Base-by-base conservation (phyloP, 2,888 invertebrate species). In the Metopia argyrocephala region DNA sequence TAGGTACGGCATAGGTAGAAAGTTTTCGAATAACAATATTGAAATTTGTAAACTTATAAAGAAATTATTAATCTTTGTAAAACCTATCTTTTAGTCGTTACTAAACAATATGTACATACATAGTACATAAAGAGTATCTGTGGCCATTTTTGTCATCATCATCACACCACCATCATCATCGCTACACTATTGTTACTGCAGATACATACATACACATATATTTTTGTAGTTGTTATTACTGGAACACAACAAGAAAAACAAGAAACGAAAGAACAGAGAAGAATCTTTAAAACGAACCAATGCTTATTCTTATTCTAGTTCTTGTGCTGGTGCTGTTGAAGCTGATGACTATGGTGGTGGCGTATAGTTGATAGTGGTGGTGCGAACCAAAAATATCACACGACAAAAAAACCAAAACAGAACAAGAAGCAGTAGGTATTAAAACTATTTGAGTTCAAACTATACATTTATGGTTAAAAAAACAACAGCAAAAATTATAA, bases 361-460 rank as follows among this genome's bases (percentile, higher is more conserved):
- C 31, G 9, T 57, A 31, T 62, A 27, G 56, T 18, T 21, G 61
- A 25, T 61, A 50, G 50, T 70, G 27, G 57, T 75, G 62, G 57
- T 68, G 48, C 57, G 28, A 50, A 68, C 56, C 15, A 69, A 74
- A 68, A 25, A 52, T 59, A 73, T 52, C 28, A 50, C 18, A 38
- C 38, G 12, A 21, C 27, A 59, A 66, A 12, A 46, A 5, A 65
- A 45, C 38, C 12, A 38, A 45, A 59, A 38, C 50, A 45, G 46
- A 68, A 64, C 20, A 52, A 75, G 61, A 50, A 75, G 68, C 64
- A 64, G 46, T 25, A 57, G 21, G 28, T 65, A 78, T 61, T 52
- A 62, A 69, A 75, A 78, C 75, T 70, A 78, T 78, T 75, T 70
- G 78, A 78, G 78, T 78, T 78, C 78, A 81, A 81, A 81, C 74